These are phyloP conservation scores for Notothenia rossii DNA, from an alignment of 2,113 vertebrate species.

Conservation along the genomic window DNA sequence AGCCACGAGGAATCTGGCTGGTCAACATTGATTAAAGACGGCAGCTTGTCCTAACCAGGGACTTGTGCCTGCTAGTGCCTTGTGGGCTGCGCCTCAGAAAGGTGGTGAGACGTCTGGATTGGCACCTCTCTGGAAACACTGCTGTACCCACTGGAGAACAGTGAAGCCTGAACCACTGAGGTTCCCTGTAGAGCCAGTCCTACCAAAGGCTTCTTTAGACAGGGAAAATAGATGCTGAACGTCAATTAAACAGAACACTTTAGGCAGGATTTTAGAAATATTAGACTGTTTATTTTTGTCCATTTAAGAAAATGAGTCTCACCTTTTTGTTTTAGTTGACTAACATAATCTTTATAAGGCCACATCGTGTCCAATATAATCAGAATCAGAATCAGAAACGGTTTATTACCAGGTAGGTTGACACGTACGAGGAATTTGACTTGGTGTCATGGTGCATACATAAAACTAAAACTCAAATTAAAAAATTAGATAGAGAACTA, in stretches of 20 bases:
- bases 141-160: conserved; percentile 53
- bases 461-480: no score
- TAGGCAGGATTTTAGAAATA: not conserved
- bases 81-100: conserved; percentile 52
- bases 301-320: not conserved
- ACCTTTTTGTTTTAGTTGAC: conserved; percentile 33
- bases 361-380: conserved; percentile 15
- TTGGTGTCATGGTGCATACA: no score
- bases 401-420: no score
- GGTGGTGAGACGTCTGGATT: conserved; percentile 64
- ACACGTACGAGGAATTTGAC: no score
- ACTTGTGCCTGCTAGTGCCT: conserved; percentile 59
- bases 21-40: conserved; percentile 83
- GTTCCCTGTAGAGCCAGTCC: conserved; percentile 56
- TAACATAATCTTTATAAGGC: not conserved
- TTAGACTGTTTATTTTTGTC: not conserved
- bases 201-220: conserved; percentile 64
- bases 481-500: no score
- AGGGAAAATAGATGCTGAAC: conserved; percentile 57
- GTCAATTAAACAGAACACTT: conserved; percentile 58
- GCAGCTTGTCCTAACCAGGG: conserved; percentile 70
- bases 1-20: conserved; percentile 71
- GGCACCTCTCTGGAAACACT: conserved; percentile 64
- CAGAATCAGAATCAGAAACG: no score
- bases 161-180: conserved; percentile 39